Evolutionary conservation across 2,888 invertebrate genomes (phyloP).

Genomic region (Beris chalybata): DNA sequence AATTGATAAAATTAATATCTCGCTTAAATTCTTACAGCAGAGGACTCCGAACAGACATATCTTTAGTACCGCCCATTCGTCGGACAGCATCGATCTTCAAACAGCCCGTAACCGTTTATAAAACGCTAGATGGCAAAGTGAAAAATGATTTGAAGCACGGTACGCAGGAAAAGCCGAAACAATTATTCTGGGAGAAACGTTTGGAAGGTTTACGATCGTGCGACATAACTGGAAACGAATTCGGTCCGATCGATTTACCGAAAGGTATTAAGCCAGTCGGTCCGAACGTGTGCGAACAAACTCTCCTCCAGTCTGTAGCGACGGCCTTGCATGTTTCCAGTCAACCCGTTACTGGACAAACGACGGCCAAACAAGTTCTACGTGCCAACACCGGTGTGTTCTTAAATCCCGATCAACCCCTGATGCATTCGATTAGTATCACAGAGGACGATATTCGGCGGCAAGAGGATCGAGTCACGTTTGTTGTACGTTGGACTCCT

Average conservation of each 20-base stretch:
- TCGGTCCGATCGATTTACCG: slow-evolving; percentile 83
- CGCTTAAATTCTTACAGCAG: slow-evolving; percentile 59
- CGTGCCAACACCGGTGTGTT: slow-evolving; percentile 92
- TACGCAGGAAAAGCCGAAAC: slow-evolving; percentile 89
- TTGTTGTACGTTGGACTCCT: too few relatives aligned
- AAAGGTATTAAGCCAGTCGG: slow-evolving; percentile 80
- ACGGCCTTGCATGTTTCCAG: slow-evolving; percentile 91
- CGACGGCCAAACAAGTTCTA: slow-evolving; percentile 76
- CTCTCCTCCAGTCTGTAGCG: slow-evolving; percentile 88
- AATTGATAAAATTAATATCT: too few relatives aligned
- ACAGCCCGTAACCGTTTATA: slow-evolving; percentile 95
- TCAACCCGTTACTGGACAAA: slow-evolving; percentile 90
- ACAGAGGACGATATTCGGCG: slow-evolving; percentile 90
- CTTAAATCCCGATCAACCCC: slow-evolving; percentile 93
- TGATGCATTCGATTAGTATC: slow-evolving; percentile 88
- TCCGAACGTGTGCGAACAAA: slow-evolving; percentile 84
- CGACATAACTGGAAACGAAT: slow-evolving; percentile 80
- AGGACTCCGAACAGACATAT: slow-evolving; percentile 82
- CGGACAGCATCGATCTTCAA: slow-evolving; percentile 99
- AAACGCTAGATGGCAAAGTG: slow-evolving; percentile 88
- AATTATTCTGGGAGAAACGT: slow-evolving; percentile 78
- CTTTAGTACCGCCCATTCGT: slow-evolving; percentile 90
- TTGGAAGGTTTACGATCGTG: slow-evolving; percentile 81
- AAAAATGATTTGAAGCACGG: slow-evolving; percentile 90
- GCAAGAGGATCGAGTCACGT: slow-evolving; percentile 92